Conservation (phyloP, 2,888 invertebrate genomes). For the Callyntrura sp. region DNA sequence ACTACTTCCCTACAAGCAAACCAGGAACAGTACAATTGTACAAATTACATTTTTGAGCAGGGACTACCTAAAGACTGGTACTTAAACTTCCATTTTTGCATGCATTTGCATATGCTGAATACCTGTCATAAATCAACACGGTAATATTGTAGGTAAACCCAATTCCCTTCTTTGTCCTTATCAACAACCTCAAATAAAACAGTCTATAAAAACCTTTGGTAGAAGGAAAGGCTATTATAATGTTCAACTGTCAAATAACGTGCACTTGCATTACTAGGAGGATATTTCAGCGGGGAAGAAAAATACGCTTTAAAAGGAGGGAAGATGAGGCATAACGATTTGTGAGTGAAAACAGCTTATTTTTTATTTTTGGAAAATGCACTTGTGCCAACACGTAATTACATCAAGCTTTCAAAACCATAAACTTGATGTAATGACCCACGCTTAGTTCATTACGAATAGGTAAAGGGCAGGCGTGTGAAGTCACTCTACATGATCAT, state of each 20-base stretch:
- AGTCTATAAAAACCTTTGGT: too few species aligned
- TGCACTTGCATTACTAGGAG: too few species aligned
- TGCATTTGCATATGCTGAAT: slow-evolving; percentile 2
- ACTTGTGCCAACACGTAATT: slow-evolving; percentile 58
- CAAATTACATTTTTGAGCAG: too few species aligned
- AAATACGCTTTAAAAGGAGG: neutral
- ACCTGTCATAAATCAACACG: slow-evolving; percentile 22
- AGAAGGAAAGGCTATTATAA: too few species aligned
- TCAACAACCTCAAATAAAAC: too few species aligned
- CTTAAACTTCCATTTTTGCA: too few species aligned
- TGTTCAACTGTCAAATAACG: too few species aligned
- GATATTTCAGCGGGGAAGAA: neutral
- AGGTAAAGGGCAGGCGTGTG: slow-evolving; percentile 55
- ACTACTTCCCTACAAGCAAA: neutral
- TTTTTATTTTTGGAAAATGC: slow-evolving; percentile 69
- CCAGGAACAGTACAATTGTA: too few species aligned
- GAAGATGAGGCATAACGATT: neutral
- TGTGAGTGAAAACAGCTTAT: slow-evolving; percentile 67
- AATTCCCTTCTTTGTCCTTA: slow-evolving; percentile 16
- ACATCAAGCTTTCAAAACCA: slow-evolving; percentile 66
- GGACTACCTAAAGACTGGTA: too few species aligned
- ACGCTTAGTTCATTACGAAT: slow-evolving; percentile 66
- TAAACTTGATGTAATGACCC: slow-evolving; percentile 72
- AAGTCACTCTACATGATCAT: slow-evolving; percentile 44
- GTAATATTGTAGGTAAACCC: slow-evolving; percentile 38